Evolutionary conservation across 2,797 vertebrate species (phyloP).

Genomic region (Bradypodion ventrale): DNA sequence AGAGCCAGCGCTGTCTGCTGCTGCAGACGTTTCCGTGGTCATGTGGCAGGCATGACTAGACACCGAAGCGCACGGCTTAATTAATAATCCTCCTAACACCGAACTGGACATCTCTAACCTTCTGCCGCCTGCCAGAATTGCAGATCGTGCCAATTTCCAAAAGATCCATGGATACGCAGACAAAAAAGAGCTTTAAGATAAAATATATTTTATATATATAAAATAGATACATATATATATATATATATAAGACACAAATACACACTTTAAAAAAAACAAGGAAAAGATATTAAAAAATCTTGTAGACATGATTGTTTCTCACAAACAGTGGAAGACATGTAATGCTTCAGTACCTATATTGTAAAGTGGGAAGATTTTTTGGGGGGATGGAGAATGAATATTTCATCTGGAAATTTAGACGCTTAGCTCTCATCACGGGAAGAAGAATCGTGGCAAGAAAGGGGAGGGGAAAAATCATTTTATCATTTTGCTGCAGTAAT

Average conservation of each 20-base stretch:
- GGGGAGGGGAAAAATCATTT: neutral
- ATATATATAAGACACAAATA: constrained; percentile 38
- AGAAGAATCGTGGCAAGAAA: neutral
- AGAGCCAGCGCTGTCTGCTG: too few relatives aligned
- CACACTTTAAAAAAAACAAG: constrained; percentile 23
- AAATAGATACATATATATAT: constrained; percentile 32
- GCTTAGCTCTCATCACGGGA: too few relatives aligned
- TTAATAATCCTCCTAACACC: neutral
- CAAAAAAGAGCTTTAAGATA: constrained; percentile 25
- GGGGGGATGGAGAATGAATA: constrained; percentile 21
- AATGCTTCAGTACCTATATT: constrained; percentile 34
- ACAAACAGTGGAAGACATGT: neutral
- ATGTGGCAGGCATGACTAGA: too few relatives aligned
- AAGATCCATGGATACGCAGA: neutral
- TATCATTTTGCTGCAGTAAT: neutral
- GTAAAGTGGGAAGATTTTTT: neutral
- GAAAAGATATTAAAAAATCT: constrained; percentile 15
- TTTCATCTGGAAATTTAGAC: constrained; percentile 18
- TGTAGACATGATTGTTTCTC: constrained; percentile 41
- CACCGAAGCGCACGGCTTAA: too few relatives aligned
- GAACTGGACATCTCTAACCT: neutral
- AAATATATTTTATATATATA: constrained; percentile 45
- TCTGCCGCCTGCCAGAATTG: neutral
- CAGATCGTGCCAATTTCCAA: neutral
- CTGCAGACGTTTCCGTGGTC: too few relatives aligned